phyloP scores from a whole-genome alignment of 2,797 vertebrate species.

The Urocyon cinereoargenteus region DNA sequence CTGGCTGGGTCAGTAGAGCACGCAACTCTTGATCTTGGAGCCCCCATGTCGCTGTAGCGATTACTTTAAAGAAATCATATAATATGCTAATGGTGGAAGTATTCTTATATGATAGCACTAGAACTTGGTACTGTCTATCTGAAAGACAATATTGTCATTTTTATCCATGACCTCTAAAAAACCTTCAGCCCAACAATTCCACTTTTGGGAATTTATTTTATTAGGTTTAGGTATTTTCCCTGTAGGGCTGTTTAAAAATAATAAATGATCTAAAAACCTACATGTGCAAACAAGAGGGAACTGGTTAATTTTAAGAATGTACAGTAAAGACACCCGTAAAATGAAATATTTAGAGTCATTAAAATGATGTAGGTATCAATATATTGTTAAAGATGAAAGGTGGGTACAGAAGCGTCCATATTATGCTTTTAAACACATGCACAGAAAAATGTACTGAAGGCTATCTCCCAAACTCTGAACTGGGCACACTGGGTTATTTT shows the following conservation, averaged over 20 bases:
- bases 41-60: background rate
- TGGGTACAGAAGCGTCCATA: background rate
- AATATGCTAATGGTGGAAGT: background rate
- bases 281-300: conserved; percentile 28
- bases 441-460: background rate
- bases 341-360: conserved; percentile 36
- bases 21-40: background rate
- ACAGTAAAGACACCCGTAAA: background rate
- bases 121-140: background rate
- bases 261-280: conserved; percentile 24
- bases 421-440: background rate
- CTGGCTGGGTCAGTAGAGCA: background rate
- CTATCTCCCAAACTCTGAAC: background rate
- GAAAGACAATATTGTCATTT: background rate
- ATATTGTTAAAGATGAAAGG: background rate
- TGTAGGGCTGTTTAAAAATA: conserved; percentile 67
- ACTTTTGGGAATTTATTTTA: conserved; percentile 52
- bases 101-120: background rate
- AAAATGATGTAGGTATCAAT: background rate
- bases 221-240: conserved; percentile 47
- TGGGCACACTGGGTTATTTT: background rate
- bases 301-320: background rate
- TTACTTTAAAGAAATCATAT: background rate
- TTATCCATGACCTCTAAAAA: conserved; percentile 52
- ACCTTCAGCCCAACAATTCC: conserved; percentile 48